Conservation (phyloP, 1,140 invertebrate genomes). For the Temnothorax longispinosus region DNA sequence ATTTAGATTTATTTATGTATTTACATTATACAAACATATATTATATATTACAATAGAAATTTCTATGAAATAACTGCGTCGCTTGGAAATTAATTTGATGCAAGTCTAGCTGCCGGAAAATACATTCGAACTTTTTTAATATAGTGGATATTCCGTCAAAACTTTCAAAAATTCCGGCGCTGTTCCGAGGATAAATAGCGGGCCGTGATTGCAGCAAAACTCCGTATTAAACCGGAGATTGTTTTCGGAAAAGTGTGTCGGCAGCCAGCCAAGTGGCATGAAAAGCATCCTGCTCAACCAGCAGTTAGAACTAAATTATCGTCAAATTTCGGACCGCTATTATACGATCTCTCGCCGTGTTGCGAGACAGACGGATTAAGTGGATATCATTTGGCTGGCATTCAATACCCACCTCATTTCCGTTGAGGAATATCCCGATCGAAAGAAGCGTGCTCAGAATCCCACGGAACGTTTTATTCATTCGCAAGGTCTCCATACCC, state of each 20-base stretch:
- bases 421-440: constrained; percentile 99
- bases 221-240: constrained; percentile 47
- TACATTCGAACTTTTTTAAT: constrained; percentile 19
- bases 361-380: constrained; percentile 76
- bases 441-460: constrained; percentile 97
- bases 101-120: background rate
- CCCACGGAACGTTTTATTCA: constrained; percentile 97
- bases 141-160: constrained; percentile 14
- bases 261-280: constrained; percentile 42
- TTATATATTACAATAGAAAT: background rate
- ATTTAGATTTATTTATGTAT: constrained; percentile 29
- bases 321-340: constrained; percentile 25
- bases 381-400: constrained; percentile 83
- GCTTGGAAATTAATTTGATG: constrained; percentile 1
- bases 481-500: constrained; percentile 95
- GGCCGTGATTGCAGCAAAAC: constrained; percentile 32
- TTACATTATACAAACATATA: background rate
- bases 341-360: background rate
- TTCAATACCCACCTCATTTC: constrained; percentile 90
- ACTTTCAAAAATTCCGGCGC: constrained; percentile 19
- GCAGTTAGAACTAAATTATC: constrained; percentile 67
- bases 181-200: constrained; percentile 15
- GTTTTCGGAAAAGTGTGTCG: constrained; percentile 42
- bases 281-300: background rate
- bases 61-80: background rate